phyloP scores from a whole-genome alignment of 2,888 invertebrate species.

The Papilio protenor region DNA sequence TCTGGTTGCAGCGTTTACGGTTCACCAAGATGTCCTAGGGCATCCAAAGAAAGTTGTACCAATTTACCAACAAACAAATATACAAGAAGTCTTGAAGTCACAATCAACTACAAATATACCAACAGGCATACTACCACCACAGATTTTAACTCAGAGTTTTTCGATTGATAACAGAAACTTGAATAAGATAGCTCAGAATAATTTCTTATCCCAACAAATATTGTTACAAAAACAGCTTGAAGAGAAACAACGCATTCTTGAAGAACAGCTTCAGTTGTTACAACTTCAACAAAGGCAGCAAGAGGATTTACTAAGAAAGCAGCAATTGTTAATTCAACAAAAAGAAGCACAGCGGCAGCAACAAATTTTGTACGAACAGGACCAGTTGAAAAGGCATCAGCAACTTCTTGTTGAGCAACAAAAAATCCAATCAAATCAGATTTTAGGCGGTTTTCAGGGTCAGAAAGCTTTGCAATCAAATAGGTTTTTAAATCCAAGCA shows the following conservation, averaged over 20 bases:
- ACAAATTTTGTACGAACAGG: conserved; percentile 60
- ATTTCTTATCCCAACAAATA: conserved; percentile 72
- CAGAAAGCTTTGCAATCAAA: conserved; percentile 67
- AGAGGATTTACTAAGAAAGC: conserved; percentile 86
- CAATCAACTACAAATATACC: conserved; percentile 54
- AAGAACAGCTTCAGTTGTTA: conserved; percentile 87
- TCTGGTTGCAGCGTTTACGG: conserved; percentile 92
- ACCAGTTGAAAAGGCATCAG: conserved; percentile 64
- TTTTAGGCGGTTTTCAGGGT: conserved; percentile 67
- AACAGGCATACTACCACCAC: conserved; percentile 54
- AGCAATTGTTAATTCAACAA: conserved; percentile 84
- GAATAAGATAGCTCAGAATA: conserved; percentile 58
- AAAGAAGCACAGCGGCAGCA: conserved; percentile 75
- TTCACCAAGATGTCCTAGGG: conserved; percentile 92
- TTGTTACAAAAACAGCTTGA: conserved; percentile 81
- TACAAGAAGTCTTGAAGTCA: conserved; percentile 56
- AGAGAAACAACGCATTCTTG: conserved; percentile 87
- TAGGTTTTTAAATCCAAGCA: conserved; percentile 62
- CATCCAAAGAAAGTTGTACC: conserved; percentile 92
- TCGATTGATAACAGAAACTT: conserved; percentile 50
- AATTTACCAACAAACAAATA: conserved; percentile 83
- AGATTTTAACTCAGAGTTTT: conserved; percentile 51
- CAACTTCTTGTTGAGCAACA: conserved; percentile 65
- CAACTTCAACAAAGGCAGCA: conserved; percentile 88
- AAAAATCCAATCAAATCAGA: conserved; percentile 64